Percentiles rank a stretch among this genome's conserved stretches.
These are phyloP conservation scores for Ramphastos sulfuratus DNA, from an alignment of 2,113 vertebrate species.

Conservation along the genomic window DNA sequence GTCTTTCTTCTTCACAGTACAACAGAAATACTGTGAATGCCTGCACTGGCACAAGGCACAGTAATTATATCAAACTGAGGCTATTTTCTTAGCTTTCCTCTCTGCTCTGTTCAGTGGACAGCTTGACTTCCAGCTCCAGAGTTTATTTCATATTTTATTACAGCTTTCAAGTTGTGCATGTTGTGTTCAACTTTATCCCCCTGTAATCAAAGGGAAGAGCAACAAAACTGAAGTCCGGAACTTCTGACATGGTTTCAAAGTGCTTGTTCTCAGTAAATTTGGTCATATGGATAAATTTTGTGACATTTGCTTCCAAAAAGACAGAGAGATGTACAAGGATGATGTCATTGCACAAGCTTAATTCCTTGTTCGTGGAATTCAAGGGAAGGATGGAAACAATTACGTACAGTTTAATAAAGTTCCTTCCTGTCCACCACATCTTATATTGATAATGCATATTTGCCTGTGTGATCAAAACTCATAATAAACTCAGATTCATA, in stretches of 20 bases:
- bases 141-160: background rate
- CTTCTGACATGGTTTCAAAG: background rate
- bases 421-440: background rate
- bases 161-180: background rate
- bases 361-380: background rate
- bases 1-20: background rate
- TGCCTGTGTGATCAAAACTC: background rate
- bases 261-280: background rate
- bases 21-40: background rate
- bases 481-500: too few relatives aligned
- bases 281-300: background rate
- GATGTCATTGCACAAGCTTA: background rate
- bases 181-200: background rate
- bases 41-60: background rate
- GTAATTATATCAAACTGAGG: background rate
- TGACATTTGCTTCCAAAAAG: background rate
- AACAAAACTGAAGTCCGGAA: background rate
- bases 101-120: background rate
- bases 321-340: background rate
- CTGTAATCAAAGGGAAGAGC: background rate
- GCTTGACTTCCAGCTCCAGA: background rate
- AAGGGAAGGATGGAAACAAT: background rate
- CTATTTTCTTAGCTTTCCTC: background rate
- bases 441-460: background rate
- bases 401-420: background rate